Percentiles rank a stretch among this genome's conserved stretches.
Conservation (phyloP, 2,888 invertebrate species). For the Cryptophagus acutangulus region DNA sequence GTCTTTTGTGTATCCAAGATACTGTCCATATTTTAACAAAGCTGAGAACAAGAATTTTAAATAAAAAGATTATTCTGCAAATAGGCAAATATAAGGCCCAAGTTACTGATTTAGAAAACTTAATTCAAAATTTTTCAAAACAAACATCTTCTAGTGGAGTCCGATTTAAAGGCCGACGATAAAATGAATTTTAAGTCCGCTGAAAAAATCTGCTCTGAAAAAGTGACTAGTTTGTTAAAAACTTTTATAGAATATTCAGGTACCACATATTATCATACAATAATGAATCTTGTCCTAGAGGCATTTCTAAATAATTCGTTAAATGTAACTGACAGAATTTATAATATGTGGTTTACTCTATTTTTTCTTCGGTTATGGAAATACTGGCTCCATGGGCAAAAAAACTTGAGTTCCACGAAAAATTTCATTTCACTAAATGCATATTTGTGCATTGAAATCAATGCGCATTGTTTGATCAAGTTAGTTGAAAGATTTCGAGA, state of each 20-base stretch:
- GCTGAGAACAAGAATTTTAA: conserved; percentile 15
- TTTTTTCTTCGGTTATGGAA: conserved; percentile 18
- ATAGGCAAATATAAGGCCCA: conserved; percentile 11
- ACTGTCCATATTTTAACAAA: conserved; percentile 14
- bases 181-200: conserved; percentile 11
- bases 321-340: conserved; percentile 10
- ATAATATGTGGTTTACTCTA: conserved; percentile 13
- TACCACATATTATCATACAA: conserved; percentile 3
- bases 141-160: conserved; percentile 15
- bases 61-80: conserved; percentile 7
- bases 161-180: conserved; percentile 15
- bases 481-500: not conserved
- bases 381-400: conserved; percentile 6
- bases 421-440: not conserved
- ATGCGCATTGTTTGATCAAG: not conserved
- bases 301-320: conserved; percentile 9
- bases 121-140: conserved; percentile 6
- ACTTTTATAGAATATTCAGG: too few species aligned
- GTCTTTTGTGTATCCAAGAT: conserved; percentile 13
- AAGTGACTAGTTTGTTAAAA: too few species aligned
- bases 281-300: conserved; percentile 10
- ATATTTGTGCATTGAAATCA: not conserved
- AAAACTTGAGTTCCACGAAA: not conserved
- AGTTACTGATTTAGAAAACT: conserved; percentile 4
- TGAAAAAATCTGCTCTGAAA: conserved; percentile 11